Evolutionary conservation across 2,797 vertebrate species (phyloP), one percentile per base, ranked within the genome.

Genomic region (Ptychobarbus kaznakovi): DNA sequence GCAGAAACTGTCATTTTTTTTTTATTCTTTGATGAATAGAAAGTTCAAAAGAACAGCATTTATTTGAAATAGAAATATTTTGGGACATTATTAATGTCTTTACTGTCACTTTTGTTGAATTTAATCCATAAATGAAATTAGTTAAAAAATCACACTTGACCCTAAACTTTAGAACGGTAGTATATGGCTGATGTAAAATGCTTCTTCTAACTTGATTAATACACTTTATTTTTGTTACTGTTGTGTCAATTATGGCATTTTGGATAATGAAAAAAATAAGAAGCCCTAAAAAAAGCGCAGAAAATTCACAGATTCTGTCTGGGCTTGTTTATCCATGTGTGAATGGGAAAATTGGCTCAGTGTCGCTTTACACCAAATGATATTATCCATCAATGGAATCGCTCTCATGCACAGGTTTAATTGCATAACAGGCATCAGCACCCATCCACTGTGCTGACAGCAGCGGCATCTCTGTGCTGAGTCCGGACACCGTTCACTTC

Each of bases 371-470:
- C n/a, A 4, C 15, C 7, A 6, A 61, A 79, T 40, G 13, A 25
- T 78, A 40, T 42, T 61, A 44, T 11, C 44, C 40, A 46, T 61
- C 72, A 78, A 40, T 61, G 38, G 58, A 65, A 65, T 20, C 4
- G n/a, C 15, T 65, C n/a, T 63, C 40, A 46, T 44, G 58, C 9
- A 1, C 16, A 44, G 58, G n/a, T 44, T 65, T 46, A 79, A 46
- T 79, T 79, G 40, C 40, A 79, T 79, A 79, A 65, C 40, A 65
- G 53, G 40, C 77, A 32, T 44, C 38, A 79, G 77, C 77, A 65
- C 58, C 40, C 40, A 65, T 16, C 42, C 77, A 46, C 58, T 63
- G 76, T 5, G 9, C 32, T 65, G 77, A 79, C 58, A 66, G 53
- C 20, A 44, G 15, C 0, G 35, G 3, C 74, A 35, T 79, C 77